These are phyloP conservation scores for Pogonomyrmex barbatus DNA, from an alignment of 1,140 invertebrate genomes.

Conservation along the genomic window DNA sequence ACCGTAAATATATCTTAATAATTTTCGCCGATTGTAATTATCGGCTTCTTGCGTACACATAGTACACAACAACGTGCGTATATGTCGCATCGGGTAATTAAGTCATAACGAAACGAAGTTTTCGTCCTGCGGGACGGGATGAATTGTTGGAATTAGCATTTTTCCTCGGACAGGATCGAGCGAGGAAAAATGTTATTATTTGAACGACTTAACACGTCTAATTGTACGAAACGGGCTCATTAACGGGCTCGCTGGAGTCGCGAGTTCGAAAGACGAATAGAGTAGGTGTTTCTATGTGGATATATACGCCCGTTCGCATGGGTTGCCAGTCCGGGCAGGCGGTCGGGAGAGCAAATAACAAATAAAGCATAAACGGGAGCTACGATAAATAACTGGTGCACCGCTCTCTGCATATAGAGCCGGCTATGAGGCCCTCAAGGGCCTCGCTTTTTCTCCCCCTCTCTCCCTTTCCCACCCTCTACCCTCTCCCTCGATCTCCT, in stretches of 20 bases:
- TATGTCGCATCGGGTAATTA: not conserved
- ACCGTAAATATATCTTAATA: not conserved
- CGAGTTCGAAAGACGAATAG: slow-evolving; percentile 66
- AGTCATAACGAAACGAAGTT: not conserved
- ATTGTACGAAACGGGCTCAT: slow-evolving; percentile 69
- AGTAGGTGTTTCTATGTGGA: slow-evolving; percentile 24
- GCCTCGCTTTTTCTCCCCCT: slow-evolving; percentile 52
- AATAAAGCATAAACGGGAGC: slow-evolving; percentile 83
- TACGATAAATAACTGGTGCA: slow-evolving; percentile 82
- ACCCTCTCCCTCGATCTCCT: not conserved
- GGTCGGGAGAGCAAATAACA: slow-evolving; percentile 76
- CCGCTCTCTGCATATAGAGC: slow-evolving; percentile 67
- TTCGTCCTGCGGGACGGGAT: not conserved
- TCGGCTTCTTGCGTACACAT: not conserved
- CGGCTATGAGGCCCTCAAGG: slow-evolving; percentile 63
- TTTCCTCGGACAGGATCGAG: not conserved
- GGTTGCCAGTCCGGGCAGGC: slow-evolving; percentile 55
- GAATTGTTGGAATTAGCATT: slow-evolving; percentile 5
- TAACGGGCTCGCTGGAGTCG: slow-evolving; percentile 32
- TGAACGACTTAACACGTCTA: slow-evolving; percentile 53
- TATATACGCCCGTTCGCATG: slow-evolving; percentile 40
- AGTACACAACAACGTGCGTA: no score
- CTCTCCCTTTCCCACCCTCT: slow-evolving; percentile 17
- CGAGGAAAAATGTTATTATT: not conserved
- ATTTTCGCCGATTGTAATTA: slow-evolving; percentile 27